Base-by-base conservation (phyloP, 64 coral and sea anemone species). In the Stylophora pistillata region DNA sequence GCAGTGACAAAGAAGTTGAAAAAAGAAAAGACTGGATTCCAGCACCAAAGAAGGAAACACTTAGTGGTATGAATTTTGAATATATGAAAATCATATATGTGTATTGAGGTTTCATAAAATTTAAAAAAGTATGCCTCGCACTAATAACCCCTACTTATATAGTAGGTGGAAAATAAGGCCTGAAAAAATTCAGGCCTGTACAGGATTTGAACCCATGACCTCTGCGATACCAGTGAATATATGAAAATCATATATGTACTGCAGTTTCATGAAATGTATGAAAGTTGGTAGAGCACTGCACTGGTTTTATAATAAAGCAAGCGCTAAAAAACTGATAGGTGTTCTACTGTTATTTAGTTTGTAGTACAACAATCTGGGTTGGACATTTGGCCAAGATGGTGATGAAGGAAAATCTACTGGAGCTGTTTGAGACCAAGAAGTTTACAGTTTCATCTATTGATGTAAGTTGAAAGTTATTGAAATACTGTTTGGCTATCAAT, bases 311-410 rank as follows among this genome's bases (percentile, higher is more conserved):
- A 3, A 47, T 47, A 47, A 47, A 4, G 5, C 64, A 68, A 11
- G 21, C 12, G 26, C 58, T n/a, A 68, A 6, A 21, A 68, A 11
- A 28, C n/a, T 71, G 18, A 64, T 13, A 52, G 20, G n/a, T 63
- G 18, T 64, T n/a, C 1, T 18, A 28, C 28, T 71, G 25, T 13
- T 76, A 27, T 82, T 57, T 33, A 95, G 94, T 95, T 74, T 95
- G 94, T 71, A 95, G 94, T 89, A 92, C 85, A 32, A 95, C 94
- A 28, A 95, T 95, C 71, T 95, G 94, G 94, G 94, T 91, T 54
- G 94, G 94, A 30, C 94, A 95, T 84, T 61, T 95, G 59, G 89
- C 85, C 0, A 95, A 92, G 75, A 85, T 82, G 18, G 94, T 83
- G 20, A 60, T 74, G 30, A 90, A 88, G 59, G 77, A 82, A 37